Base-by-base conservation (phyloP, 2,888 invertebrate genomes). In the Cantharis lateralis region DNA sequence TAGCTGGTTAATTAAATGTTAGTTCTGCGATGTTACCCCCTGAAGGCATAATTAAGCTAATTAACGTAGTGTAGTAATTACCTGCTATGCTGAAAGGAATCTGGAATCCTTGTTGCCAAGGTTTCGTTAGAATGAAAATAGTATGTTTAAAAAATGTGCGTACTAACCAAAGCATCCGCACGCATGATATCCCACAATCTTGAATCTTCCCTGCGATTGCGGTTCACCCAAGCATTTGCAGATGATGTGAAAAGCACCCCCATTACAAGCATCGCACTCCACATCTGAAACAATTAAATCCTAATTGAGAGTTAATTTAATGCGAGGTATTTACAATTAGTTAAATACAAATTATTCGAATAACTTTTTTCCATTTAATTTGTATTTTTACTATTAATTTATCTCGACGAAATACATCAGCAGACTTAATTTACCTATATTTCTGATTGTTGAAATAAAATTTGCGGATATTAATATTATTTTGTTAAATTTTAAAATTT, bases 211-310 rank as follows among this genome's bases (percentile, higher is more conserved):
- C 71, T 68, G 4, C 71, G 70, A 64, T 63, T 69, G n/a, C 71
- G 70, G 63, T 70, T 28, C 11, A 71, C 68, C 18, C 63, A 77
- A 32, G 68, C 77, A n/a, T 74, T 68, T 20, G 71, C 74, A 15
- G 76, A 77, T 48, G 32, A 48, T 71, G 71, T 73, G 48, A 71
- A 74, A 13, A 77, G 71, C 62, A 77, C 71, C 26, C 77, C 74
- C 74, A 77, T 77, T 26, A 77, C 70, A 68, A 77, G 74, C 74
- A 77, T 62, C 15, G 74, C 77, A 68, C 77, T 74, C 77, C 77
- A 77, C 77, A 77, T 77, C 77, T 77, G 77, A 24, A 77, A 77
- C 71, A 77, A 77, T 68, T 18, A 73, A 73, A 32, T 72, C 32
- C 5, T 48, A 48, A 48, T 48, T 48, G n/a, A 48, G 32, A 11